Evolutionary conservation across 2,888 invertebrate genomes (phyloP).

Genomic region (Phortica okadai): DNA sequence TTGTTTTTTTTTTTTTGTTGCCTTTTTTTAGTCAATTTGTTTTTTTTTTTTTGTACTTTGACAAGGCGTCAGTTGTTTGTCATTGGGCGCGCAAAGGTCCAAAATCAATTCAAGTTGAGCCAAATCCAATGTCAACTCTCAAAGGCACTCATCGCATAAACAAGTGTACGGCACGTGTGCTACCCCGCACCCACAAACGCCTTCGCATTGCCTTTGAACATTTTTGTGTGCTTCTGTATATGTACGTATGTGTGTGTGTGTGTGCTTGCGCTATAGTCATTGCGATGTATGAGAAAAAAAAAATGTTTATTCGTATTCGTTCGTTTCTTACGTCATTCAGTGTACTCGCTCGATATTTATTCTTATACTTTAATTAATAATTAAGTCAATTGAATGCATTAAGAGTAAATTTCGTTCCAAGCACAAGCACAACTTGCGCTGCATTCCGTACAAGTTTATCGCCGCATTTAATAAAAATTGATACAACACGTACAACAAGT

Average conservation of each 20-base stretch:
- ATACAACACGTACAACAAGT: constrained; percentile 35
- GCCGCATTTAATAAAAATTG: constrained; percentile 55
- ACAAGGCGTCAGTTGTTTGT: neutral
- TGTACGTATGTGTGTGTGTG: neutral
- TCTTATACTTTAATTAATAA: constrained; percentile 61
- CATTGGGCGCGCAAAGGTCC: constrained; percentile 8
- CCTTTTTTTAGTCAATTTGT: neutral
- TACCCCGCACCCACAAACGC: too few relatives aligned
- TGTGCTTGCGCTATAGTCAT: neutral
- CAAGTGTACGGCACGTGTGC: neutral
- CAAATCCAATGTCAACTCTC: constrained; percentile 23
- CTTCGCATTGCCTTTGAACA: neutral
- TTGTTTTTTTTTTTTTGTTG: too few relatives aligned
- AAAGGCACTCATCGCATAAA: constrained; percentile 19
- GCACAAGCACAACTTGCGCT: constrained; percentile 56
- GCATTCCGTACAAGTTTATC: constrained; percentile 50
- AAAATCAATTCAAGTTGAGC: constrained; percentile 18
- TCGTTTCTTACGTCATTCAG: constrained; percentile 24
- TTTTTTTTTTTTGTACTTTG: neutral
- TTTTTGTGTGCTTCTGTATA: neutral
- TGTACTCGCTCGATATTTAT: constrained; percentile 40
- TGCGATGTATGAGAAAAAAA: too few relatives aligned
- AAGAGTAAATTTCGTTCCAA: constrained; percentile 60
- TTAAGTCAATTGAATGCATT: constrained; percentile 69
- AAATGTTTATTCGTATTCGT: neutral